Base-by-base conservation (phyloP, 2,888 invertebrate genomes). In the Dermolepida albohirtum region DNA sequence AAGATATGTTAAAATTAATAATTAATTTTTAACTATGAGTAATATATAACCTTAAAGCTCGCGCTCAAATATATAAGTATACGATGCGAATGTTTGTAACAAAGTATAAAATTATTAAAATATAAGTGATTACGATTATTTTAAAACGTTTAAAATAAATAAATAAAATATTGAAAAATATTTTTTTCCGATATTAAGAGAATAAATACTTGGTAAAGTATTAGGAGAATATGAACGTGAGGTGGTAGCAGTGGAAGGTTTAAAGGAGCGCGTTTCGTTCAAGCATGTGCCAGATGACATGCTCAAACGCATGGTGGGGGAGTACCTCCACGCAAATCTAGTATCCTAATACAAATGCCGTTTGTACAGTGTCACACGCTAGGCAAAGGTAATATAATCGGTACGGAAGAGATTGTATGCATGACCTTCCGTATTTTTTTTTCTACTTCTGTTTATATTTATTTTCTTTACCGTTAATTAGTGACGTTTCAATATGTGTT, bases 171-270 rank as follows among this genome's bases (percentile, higher is more conserved):
- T 7, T 34, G 34, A 34, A 34, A 34, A 34, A 34, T 34, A 34
- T 59, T 59, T 59, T 57, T 59, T 57, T 44, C 41, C 27, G 29
- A 59, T 44, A 59, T 59, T 59, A 59, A 47, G 44, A 43, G 59
- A 59, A 59, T 59, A 59, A 44, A 44, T 27, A 8, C 29, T 22
- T 11, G 8, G 5, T 10, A 0, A 11, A 5, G 12, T 34, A 59
- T 47, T 34, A 44, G 59, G 59, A 44, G 59, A 59, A 59, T 40
- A 59, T 59, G 12, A 47, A 14, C n/a, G 14, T 12, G 6, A 10
- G 16, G 55, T 41, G 41, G 55, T 55, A n/a, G 4, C 11, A n/a
- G 6, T 39, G 40, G 40, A 54, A 54, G 40, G n/a, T 17, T 54
- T 54, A 27, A 17, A 50, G 17, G 5, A 39, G 17, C 16, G 54